phyloP scores from a whole-genome alignment of 1,140 invertebrate genomes.

The Sitophilus oryzae region DNA sequence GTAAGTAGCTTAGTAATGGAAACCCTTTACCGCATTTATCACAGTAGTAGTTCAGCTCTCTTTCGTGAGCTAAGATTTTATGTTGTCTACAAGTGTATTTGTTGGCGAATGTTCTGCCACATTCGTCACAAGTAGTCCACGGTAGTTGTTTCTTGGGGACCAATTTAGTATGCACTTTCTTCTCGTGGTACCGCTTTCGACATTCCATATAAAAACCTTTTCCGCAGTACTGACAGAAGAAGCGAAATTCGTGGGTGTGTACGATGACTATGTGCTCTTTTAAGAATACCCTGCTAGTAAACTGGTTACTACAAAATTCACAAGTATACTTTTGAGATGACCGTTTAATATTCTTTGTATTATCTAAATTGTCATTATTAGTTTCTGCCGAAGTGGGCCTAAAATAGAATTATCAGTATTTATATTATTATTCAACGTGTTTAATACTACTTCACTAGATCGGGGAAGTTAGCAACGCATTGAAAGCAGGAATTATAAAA shows the following conservation, averaged over 20 bases:
- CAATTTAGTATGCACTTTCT: slow-evolving; percentile 8
- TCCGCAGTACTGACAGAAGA: slow-evolving; percentile 12
- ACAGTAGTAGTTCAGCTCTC: slow-evolving; percentile 13
- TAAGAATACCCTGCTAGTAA: slow-evolving; percentile 8
- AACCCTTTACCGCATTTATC: slow-evolving; percentile 23
- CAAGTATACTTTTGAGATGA: slow-evolving; percentile 12
- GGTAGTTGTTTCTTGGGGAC: neutral
- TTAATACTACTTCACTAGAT: too few species aligned
- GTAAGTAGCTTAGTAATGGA: slow-evolving; percentile 11
- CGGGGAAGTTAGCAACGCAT: too few species aligned
- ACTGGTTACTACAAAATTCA: slow-evolving; percentile 8
- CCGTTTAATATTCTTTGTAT: too few species aligned
- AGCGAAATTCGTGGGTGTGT: slow-evolving; percentile 19
- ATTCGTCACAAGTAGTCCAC: slow-evolving; percentile 6
- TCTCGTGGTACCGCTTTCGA: slow-evolving; percentile 10
- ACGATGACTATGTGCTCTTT: slow-evolving; percentile 15
- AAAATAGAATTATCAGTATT: too few species aligned
- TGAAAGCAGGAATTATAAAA: too few species aligned
- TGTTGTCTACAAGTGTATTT: slow-evolving; percentile 15
- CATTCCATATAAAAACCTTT: slow-evolving; percentile 18
- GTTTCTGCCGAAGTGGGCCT: too few species aligned
- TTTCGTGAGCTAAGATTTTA: slow-evolving; percentile 11
- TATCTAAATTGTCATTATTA: too few species aligned
- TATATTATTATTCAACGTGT: too few species aligned
- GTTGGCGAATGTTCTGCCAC: slow-evolving; percentile 17